Base-by-base conservation (phyloP, 2,888 invertebrate genomes). In the Teleogryllus oceanicus region DNA sequence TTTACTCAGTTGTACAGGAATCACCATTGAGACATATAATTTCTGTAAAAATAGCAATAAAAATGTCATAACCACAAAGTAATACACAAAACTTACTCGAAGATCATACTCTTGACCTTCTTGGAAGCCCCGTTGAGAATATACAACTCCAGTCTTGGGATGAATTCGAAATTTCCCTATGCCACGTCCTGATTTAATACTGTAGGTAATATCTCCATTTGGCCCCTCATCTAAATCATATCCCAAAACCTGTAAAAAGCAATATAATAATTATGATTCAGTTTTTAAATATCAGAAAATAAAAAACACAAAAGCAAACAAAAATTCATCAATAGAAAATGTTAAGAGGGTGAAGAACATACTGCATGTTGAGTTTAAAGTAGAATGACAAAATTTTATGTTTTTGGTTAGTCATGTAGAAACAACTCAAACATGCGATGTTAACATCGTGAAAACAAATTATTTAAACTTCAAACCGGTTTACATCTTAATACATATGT, bases 141-240 rank as follows among this genome's bases (percentile, higher is more conserved):
- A 94, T 80, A 98, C 92, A 85, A 94, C 92, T 18, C 97, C 98
- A 16, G 94, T 94, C 84, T 88, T 88, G 24, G 93, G 92, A 88
- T 96, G 92, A 83, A 98, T 94, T 83, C 92, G 93, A 88, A 97
- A 94, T 85, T 92, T 92, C 50, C 93, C 93, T 83, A 93, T 93
- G 79, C 93, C 94, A 83, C 92, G 90, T 18, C 94, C 94, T 18
- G 94, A 92, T 86, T 92, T 93, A 78, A 93, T 92, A 84, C 93
- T 92, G 89, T 97, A 97, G 37, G 92, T 92, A 83, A 97, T 91
- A 83, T 92, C 91, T 80, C 94, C 94, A 88, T 97, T 97, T 83
- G 90, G 91, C 12, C 94, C 96, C 79, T 89, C 89, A 87, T 98
- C 97, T 84, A 90, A 90, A 87, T 98, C 97, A 83, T 92, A 91